Base-by-base conservation (phyloP, 2,797 vertebrate genomes). In the Acipenser oxyrinchus region DNA sequence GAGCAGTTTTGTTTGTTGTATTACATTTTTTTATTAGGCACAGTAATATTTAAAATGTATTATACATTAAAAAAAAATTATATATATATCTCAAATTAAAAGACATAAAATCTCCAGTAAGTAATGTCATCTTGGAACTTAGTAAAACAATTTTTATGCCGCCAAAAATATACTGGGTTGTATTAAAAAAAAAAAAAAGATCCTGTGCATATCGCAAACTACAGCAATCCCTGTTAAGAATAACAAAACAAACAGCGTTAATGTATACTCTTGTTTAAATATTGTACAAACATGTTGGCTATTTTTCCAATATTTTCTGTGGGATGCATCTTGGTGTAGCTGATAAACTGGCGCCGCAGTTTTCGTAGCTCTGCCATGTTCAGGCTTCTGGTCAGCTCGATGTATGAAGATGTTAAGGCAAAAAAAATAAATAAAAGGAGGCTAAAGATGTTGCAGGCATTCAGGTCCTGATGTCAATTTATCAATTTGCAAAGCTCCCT, bases 271-370 rank as follows among this genome's bases (percentile, higher is more conserved):
- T 90, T 94, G 74, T 90, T 96, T 71, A 99, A 86, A 88, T 99
- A 99, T 74, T 96, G 94, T 71, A 99, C 76, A 88, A 99, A 99
- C 95, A 98, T 96, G 80, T 92, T 89, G 69, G 92, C 89, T 70
- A 99, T 78, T 2, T 93, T 93, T 6, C 88, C 87, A 1, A 91
- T 81, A 80, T 95, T 93, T 73, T 96, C 94, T 0, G 93, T 94
- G 0, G 95, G 96, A 76, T 98, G 94, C 90, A 89, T 91, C 84
- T 98, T 99, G 69, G 92, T 88, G 79, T 97, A 99, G 77, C 91
- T 96, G 88, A 99, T 95, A 82, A 99, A 99, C 87, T 99, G 97
- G 6, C 95, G 89, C 3, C 95, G 89, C 51, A 98, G 81, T 8
- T 94, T 93, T 76, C 92, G 89, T 68, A 99, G 80, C 82, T 97